phyloP scores from a whole-genome alignment of 64 coral and sea anemone species.

The Porites australiensis region DNA sequence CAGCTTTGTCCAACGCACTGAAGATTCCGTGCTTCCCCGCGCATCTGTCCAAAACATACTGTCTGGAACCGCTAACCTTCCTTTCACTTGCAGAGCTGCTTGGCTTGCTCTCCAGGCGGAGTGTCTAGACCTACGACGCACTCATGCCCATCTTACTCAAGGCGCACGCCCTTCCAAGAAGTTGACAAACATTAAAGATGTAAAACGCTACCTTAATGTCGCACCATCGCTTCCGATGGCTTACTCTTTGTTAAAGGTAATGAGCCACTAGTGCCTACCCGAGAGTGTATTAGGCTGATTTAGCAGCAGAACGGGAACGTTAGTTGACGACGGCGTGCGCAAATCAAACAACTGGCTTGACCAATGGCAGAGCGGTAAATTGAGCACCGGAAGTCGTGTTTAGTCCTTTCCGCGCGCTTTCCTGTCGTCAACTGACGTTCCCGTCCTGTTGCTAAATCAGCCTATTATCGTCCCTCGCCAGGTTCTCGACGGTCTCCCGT shows the following conservation, averaged over 20 bases:
- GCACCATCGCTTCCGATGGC: conserved; percentile 6
- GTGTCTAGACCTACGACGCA: conserved; percentile 10
- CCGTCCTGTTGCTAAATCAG: too few relatives aligned
- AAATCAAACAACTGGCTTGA: too few relatives aligned
- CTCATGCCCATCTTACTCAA: neutral
- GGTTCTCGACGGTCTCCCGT: neutral
- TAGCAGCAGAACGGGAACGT: too few relatives aligned
- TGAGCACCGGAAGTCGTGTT: too few relatives aligned
- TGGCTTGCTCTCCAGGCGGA: conserved; percentile 21
- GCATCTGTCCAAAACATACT: neutral
- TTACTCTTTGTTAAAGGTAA: neutral
- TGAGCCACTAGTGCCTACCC: neutral
- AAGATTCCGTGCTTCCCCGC: conserved; percentile 1
- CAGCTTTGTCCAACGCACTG: neutral
- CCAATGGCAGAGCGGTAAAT: too few relatives aligned
- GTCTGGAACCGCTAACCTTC: neutral
- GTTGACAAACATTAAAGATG: neutral
- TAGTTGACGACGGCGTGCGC: too few relatives aligned
- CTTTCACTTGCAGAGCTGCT: conserved; percentile 23
- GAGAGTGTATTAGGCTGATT: neutral
- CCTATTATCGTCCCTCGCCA: neutral
- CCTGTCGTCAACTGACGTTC: too few relatives aligned
- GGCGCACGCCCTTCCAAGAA: conserved; percentile 1
- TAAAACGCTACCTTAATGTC: conserved; percentile 3
- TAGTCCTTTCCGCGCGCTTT: too few relatives aligned